Evolutionary conservation across 1,140 invertebrate species (phyloP), one percentile per base, ranked within the genome.

Genomic region (Cyclargus thomasi): DNA sequence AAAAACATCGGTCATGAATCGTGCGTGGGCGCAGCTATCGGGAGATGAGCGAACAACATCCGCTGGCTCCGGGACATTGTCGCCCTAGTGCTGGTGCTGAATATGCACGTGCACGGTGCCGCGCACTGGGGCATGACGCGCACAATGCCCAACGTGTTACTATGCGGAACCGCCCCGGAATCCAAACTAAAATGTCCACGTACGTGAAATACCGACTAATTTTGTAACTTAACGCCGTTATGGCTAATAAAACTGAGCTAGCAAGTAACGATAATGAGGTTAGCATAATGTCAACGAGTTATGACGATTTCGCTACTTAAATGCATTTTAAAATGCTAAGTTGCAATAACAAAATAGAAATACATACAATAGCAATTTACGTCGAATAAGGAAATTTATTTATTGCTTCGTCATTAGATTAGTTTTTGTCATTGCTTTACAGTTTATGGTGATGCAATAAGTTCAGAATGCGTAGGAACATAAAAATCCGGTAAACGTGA

Each of bases 401-500:
- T 47, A 14, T 47, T 47, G 3, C 2, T 0, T 47, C 29, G 29
- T 0, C 5, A 4, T 47, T 47, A 11, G 2, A 47, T 47, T 47
- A 29, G 29, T 29, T 29, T 29, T 0, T 47, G 10, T 47, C 17
- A 6, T 55, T 18, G 17, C 53, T 55, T 55, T 2, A 53, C n/a
- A 1, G n/a, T 14, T 18, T 11, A 18, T 8, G 0, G 17, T 59
- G 55, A 59, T 16, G 55, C 55, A 59, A 55, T 18, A 21, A 11
- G 55, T 20, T 59, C 55, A 59, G 55, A 59, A 59, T 59, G 55
- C 20, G 55, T 59, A 59, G 55, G 55, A 59, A 59, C 17, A 59
- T 8, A 59, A 59, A 59, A 59, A 59, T 59, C 20, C 20, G 18
- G 55, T 20, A 20, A 47, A 59, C 18, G 55, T 2, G 3, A 20